These are phyloP conservation scores for Echiichthys vipera DNA, from an alignment of 2,797 vertebrate species.

Conservation along the genomic window DNA sequence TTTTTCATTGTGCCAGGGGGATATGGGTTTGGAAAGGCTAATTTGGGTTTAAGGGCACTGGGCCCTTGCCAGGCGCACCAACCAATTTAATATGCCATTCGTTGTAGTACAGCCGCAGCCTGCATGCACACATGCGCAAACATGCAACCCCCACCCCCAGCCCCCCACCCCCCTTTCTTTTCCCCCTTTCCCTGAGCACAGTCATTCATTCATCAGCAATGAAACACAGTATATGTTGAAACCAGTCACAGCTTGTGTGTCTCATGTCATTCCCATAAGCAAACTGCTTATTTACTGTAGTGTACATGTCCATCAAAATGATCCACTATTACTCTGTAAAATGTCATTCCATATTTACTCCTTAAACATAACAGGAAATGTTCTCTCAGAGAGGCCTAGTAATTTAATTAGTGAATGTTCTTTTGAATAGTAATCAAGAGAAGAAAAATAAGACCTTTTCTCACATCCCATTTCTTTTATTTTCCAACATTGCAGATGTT, in stretches of 20 bases:
- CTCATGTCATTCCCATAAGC: slow-evolving; percentile 18
- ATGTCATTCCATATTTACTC: slow-evolving; percentile 14
- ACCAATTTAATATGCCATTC: slow-evolving; percentile 69
- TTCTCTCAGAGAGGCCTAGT: not conserved
- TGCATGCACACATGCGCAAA: slow-evolving; percentile 64
- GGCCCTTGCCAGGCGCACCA: slow-evolving; percentile 70
- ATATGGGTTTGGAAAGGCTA: slow-evolving; percentile 79
- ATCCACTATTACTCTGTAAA: slow-evolving; percentile 19
- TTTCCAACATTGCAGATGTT: slow-evolving; percentile 22
- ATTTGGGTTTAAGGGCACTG: slow-evolving; percentile 81
- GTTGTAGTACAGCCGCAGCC: slow-evolving; percentile 58
- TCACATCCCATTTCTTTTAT: not conserved
- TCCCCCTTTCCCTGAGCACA: slow-evolving; percentile 45
- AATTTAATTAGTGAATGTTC: not conserved
- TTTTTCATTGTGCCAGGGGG: slow-evolving; percentile 76
- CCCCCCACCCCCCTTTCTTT: slow-evolving; percentile 11
- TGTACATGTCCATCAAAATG: slow-evolving; percentile 8
- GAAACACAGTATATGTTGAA: slow-evolving; percentile 46
- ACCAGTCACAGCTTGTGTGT: slow-evolving; percentile 51
- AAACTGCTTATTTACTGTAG: slow-evolving; percentile 28
- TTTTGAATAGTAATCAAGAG: not conserved
- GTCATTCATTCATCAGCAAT: slow-evolving; percentile 59
- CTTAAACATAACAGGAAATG: not conserved
- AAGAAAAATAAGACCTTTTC: not conserved
- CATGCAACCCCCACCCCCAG: slow-evolving; percentile 42